phyloP scores from a whole-genome alignment of 2,888 invertebrate genomes.

The Drosophila monieri region DNA sequence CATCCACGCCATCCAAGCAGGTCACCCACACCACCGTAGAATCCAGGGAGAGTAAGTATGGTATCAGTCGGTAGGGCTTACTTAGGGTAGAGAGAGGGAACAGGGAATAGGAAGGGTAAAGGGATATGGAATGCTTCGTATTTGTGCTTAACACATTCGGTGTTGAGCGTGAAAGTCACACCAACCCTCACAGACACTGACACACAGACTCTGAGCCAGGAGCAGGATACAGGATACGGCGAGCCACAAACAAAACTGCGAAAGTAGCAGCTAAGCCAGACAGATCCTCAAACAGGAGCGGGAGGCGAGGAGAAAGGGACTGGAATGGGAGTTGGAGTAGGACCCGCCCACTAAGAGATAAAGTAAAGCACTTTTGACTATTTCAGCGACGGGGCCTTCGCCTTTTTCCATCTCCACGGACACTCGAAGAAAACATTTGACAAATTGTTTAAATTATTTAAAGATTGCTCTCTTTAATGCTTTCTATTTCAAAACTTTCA shows the following conservation, averaged over 20 bases:
- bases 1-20: slow-evolving; percentile 92
- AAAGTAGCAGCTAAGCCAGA: slow-evolving; percentile 77
- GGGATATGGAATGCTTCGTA: slow-evolving; percentile 30
- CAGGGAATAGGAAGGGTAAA: not conserved
- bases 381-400: slow-evolving; percentile 68
- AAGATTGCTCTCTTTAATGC: no score
- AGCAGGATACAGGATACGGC: slow-evolving; percentile 66
- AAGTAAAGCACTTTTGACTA: slow-evolving; percentile 78
- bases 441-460: not conserved
- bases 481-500: no score
- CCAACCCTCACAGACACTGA: slow-evolving; percentile 30
- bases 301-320: slow-evolving; percentile 1
- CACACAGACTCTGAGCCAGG: slow-evolving; percentile 11
- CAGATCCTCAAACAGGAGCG: slow-evolving; percentile 61
- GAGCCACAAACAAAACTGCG: slow-evolving; percentile 75
- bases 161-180: slow-evolving; percentile 76
- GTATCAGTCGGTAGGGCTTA: slow-evolving; percentile 51
- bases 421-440: slow-evolving; percentile 10
- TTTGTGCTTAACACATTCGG: slow-evolving; percentile 70
- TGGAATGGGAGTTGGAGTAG: slow-evolving; percentile 7
- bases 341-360: slow-evolving; percentile 68
- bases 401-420: slow-evolving; percentile 6
- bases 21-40: slow-evolving; percentile 83
- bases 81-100: not conserved
- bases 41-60: slow-evolving; percentile 84